phyloP scores from a whole-genome alignment of 1,140 invertebrate species.

The Brachystomella parvula region DNA sequence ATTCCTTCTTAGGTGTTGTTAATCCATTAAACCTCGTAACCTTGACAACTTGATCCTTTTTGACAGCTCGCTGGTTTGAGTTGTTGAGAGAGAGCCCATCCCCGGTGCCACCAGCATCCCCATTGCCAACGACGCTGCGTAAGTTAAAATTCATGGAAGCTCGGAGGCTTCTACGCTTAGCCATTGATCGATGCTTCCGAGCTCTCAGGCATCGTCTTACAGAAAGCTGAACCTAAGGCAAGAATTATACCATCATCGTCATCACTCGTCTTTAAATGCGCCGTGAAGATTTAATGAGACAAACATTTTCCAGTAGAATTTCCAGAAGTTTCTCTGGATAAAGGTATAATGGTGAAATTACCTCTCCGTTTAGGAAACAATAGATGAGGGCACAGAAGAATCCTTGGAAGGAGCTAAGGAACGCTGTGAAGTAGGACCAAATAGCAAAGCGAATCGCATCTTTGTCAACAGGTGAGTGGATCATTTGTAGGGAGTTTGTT shows the following conservation, averaged over 20 bases:
- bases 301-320: no score
- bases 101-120: not conserved
- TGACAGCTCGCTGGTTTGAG: no score
- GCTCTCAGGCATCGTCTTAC: conserved; percentile 15
- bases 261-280: no score
- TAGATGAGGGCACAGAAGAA: conserved; percentile 50
- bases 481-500: conserved; percentile 45
- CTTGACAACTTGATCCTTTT: no score
- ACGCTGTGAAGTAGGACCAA: conserved; percentile 46
- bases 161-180: no score
- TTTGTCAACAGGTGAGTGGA: conserved; percentile 42
- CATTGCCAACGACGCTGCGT: no score
- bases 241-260: not conserved
- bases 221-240: conserved; percentile 8
- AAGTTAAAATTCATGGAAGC: no score
- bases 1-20: not conserved
- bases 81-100: no score
- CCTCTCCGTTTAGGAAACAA: conserved; percentile 52
- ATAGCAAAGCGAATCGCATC: conserved; percentile 43
- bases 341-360: conserved; percentile 38
- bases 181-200: not conserved
- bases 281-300: no score
- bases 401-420: conserved; percentile 49
- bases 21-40: not conserved
- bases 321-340: no score